These are phyloP conservation scores for Polydrusus tereticollis DNA, from an alignment of 2,888 invertebrate genomes.

Conservation along the genomic window DNA sequence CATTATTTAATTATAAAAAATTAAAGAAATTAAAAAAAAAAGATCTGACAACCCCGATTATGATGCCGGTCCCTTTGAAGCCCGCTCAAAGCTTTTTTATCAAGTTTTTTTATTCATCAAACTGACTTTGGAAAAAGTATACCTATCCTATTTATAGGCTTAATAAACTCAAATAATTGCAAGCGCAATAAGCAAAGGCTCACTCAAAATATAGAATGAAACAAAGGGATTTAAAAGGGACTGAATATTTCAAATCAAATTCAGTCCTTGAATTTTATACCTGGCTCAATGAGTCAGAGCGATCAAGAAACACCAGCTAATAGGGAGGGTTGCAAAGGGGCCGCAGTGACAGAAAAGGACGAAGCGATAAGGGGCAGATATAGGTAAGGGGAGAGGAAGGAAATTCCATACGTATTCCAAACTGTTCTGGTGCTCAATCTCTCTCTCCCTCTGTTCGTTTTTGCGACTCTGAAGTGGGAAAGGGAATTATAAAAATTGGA, in stretches of 20 bases:
- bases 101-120: no score
- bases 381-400: background rate
- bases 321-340: background rate
- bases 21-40: no score
- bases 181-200: background rate
- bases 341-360: background rate
- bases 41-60: no score
- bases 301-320: background rate
- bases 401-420: conserved; percentile 2
- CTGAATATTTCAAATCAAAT: conserved; percentile 5
- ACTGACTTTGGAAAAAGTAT: no score
- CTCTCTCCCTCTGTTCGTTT: background rate
- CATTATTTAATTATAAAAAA: no score
- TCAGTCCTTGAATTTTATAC: background rate
- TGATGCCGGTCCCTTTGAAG: no score
- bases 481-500: conserved; percentile 1
- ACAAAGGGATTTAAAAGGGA: background rate
- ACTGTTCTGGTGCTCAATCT: background rate
- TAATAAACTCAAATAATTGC: background rate
- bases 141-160: background rate
- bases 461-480: background rate
- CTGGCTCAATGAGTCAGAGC: background rate
- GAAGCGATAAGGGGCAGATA: background rate
- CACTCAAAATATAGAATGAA: conserved; percentile 10
- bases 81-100: no score